These are phyloP conservation scores for Porites evermanni DNA, from an alignment of 92 coral and sea anemone genomes.

Conservation along the genomic window DNA sequence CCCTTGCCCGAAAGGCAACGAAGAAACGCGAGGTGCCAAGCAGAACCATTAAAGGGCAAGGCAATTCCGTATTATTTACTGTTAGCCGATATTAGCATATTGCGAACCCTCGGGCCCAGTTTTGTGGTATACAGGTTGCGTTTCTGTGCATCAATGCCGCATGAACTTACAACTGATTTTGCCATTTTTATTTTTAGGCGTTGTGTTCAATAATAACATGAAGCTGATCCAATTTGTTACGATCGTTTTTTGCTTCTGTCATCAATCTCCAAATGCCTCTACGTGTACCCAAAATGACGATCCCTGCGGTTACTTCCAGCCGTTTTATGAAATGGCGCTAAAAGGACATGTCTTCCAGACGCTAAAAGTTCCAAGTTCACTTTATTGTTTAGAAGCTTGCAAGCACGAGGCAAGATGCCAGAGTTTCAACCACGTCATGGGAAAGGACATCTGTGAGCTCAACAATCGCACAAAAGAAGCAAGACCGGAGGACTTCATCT, in stretches of 20 bases:
- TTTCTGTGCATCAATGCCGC: too few relatives aligned
- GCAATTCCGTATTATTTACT: too few relatives aligned
- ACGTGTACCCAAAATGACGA: not conserved
- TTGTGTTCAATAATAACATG: not conserved
- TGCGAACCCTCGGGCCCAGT: too few relatives aligned
- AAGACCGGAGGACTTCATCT: not conserved
- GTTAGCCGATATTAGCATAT: too few relatives aligned
- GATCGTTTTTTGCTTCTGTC: too few relatives aligned
- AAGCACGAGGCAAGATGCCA: slow-evolving; percentile 12
- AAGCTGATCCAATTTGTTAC: not conserved
- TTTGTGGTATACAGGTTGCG: too few relatives aligned
- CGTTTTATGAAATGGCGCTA: not conserved
- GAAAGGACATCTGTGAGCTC: slow-evolving; percentile 18
- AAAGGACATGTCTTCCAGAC: slow-evolving; percentile 1
- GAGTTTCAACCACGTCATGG: slow-evolving; percentile 24
- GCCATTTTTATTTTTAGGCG: too few relatives aligned
- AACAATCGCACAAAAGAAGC: slow-evolving; percentile 32
- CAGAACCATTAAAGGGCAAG: too few relatives aligned
- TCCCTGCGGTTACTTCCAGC: not conserved
- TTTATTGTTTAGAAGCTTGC: not conserved
- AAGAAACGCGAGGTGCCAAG: too few relatives aligned
- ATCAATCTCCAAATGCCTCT: not conserved
- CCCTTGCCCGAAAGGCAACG: too few relatives aligned
- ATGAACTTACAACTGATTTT: too few relatives aligned
- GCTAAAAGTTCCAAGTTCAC: not conserved